Conservation (phyloP, 2,113 vertebrate species). For the Hippocampus abdominalis region DNA sequence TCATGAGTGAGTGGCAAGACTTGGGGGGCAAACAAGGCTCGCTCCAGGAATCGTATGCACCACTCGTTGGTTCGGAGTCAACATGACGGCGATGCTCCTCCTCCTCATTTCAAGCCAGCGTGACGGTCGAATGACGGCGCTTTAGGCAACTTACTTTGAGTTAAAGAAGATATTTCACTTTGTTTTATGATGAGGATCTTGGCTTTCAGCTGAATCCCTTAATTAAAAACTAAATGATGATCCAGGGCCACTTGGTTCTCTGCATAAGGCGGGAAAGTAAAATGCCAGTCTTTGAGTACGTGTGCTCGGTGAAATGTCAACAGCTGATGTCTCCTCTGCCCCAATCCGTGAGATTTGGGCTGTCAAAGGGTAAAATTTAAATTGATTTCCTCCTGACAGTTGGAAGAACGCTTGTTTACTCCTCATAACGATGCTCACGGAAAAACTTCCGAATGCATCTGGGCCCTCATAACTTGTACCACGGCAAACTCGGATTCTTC, state of each 20-base stretch:
- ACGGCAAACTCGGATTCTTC: conserved; percentile 13
- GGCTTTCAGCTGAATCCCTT: conserved; percentile 7
- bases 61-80: neutral
- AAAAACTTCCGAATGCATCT: conserved; percentile 21
- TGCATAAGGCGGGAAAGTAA: conserved; percentile 15
- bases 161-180: neutral
- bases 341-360: conserved; percentile 8
- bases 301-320: conserved; percentile 22
- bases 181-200: neutral
- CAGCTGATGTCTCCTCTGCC: conserved; percentile 21
- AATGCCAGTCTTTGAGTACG: conserved; percentile 25
- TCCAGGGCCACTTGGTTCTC: neutral
- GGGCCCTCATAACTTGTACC: conserved; percentile 28
- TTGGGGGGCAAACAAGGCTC: too few species aligned
- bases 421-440: conserved; percentile 14
- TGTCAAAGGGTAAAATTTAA: conserved; percentile 22
- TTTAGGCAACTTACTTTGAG: neutral
- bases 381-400: conserved; percentile 25
- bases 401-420: conserved; percentile 26
- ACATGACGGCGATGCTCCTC: too few species aligned
- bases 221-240: conserved; percentile 18
- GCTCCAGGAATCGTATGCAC: neutral
- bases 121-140: neutral
- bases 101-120: neutral
- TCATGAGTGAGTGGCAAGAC: too few species aligned